phyloP scores from a whole-genome alignment of 2,797 vertebrate genomes.

The Eleutherodactylus coqui region DNA sequence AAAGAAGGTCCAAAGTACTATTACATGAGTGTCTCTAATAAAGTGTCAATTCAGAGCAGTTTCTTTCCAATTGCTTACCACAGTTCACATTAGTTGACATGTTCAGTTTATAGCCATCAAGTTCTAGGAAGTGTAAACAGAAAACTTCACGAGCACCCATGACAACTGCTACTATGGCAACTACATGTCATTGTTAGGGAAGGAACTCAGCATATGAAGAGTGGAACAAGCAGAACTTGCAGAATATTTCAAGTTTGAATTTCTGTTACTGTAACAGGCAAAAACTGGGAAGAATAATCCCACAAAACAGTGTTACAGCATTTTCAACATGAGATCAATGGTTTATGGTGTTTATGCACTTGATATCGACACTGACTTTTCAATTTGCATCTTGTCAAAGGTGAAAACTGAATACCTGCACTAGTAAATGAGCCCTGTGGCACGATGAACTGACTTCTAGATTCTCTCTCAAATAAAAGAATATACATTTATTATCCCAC shows the following conservation, averaged over 20 bases:
- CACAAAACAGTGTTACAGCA: background rate
- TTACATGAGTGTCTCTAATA: no score
- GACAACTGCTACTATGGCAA: slow-evolving; percentile 41
- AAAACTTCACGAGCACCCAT: slow-evolving; percentile 33
- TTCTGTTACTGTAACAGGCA: background rate
- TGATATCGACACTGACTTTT: slow-evolving; percentile 49
- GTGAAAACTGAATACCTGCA: slow-evolving; percentile 32
- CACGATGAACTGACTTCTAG: slow-evolving; percentile 2
- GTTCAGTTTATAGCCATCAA: slow-evolving; percentile 36
- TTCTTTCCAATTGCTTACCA: background rate
- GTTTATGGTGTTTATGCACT: slow-evolving; percentile 50
- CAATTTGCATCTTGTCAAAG: slow-evolving; percentile 55
- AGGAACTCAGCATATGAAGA: background rate
- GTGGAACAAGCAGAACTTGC: background rate
- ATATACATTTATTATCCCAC: background rate
- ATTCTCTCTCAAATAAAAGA: background rate
- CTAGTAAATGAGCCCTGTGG: slow-evolving; percentile 7
- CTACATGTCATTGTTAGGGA: slow-evolving; percentile 26
- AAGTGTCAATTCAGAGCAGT: no score
- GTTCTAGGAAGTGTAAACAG: background rate
- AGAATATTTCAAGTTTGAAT: background rate
- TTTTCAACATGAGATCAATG: slow-evolving; percentile 21
- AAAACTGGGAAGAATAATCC: slow-evolving; percentile 14
- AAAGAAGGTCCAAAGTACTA: no score
- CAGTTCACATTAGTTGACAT: slow-evolving; percentile 6